A percentile compares a stretch with the other conserved stretches of the same genome.
These are phyloP conservation scores for Mustelus asterias DNA, from an alignment of 2,113 vertebrate genomes.

Conservation along the genomic window DNA sequence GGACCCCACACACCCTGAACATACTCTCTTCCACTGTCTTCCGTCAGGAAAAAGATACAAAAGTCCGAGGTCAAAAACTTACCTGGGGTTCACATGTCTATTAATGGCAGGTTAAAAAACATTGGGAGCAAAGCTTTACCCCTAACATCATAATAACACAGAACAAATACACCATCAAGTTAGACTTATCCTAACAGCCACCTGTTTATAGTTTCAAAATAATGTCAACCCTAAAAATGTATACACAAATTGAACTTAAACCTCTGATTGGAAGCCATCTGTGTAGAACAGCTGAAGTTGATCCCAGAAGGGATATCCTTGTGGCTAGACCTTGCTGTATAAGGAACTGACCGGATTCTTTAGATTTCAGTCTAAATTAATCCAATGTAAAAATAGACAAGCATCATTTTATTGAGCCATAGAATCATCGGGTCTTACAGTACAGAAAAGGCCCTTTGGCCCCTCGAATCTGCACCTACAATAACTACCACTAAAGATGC, in stretches of 20 bases:
- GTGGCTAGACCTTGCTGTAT: not conserved
- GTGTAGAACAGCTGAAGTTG: conserved; percentile 14
- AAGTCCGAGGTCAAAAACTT: not conserved
- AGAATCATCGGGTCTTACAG: too few species aligned
- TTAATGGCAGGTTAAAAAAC: not conserved
- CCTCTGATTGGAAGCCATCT: not conserved
- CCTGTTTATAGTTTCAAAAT: not conserved
- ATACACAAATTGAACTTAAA: not conserved
- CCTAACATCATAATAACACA: not conserved
- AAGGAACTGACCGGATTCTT: not conserved
- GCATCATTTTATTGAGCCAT: not conserved
- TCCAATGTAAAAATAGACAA: conserved; percentile 7
- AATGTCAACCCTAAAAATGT: conserved; percentile 13
- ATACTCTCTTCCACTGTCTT: too few species aligned
- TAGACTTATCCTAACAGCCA: not conserved
- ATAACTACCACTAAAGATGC: too few species aligned
- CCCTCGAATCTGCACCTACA: too few species aligned
- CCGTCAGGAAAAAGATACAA: too few species aligned
- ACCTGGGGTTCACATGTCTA: not conserved
- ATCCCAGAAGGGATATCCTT: not conserved
- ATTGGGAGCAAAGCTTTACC: not conserved
- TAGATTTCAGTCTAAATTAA: not conserved
- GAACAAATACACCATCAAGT: not conserved
- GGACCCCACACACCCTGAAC: too few species aligned
- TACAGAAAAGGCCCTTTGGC: too few species aligned